phyloP scores from a whole-genome alignment of 2,113 vertebrate species.

The Narcine bancroftii region DNA sequence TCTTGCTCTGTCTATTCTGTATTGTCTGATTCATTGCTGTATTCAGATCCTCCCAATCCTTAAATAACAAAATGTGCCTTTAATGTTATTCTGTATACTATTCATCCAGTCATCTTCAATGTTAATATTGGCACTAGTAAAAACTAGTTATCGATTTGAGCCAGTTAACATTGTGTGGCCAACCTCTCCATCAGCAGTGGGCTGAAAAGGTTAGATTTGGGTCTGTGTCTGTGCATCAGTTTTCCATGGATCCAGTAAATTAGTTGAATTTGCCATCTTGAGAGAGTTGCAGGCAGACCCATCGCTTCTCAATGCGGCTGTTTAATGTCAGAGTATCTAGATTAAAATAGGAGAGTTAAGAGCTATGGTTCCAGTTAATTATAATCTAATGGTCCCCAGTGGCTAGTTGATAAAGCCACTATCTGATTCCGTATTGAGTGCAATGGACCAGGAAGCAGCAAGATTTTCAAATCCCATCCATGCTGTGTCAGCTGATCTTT shows the following conservation, averaged over 20 bases:
- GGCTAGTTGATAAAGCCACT: background rate
- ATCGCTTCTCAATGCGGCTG: background rate
- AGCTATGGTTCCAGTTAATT: slow-evolving; percentile 25
- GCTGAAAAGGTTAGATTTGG: background rate
- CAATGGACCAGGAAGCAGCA: background rate
- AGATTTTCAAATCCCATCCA: background rate
- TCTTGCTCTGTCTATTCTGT: background rate
- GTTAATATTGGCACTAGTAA: background rate
- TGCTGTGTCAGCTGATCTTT: background rate
- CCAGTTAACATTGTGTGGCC: background rate
- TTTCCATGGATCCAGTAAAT: background rate
- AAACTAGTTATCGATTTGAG: background rate
- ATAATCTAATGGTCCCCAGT: background rate
- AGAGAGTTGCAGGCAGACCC: background rate
- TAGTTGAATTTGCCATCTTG: background rate
- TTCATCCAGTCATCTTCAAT: background rate
- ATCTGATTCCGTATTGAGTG: background rate
- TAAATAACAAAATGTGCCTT: background rate
- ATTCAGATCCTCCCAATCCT: background rate
- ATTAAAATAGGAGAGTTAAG: background rate
- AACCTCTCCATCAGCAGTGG: background rate
- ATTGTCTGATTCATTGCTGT: background rate
- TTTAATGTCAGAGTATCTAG: background rate
- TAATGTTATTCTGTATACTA: too few species aligned
- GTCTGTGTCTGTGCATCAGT: background rate